Percentiles rank a stretch among this genome's conserved stretches.
Evolutionary conservation across 2,797 vertebrate species (phyloP).

Genomic region (Alectoris magna): DNA sequence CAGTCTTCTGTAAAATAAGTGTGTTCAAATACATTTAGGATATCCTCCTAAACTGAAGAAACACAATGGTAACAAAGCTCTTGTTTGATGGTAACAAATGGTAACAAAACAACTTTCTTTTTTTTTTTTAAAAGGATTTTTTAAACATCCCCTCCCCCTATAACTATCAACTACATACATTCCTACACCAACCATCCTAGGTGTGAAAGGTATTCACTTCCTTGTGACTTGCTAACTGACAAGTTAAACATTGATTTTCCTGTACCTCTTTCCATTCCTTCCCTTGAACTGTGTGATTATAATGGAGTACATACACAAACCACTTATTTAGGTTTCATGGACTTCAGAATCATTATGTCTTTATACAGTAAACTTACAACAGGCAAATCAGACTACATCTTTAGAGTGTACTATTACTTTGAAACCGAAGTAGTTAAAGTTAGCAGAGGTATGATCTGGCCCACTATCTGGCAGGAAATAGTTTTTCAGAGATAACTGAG

Average conservation of each 20-base stretch:
- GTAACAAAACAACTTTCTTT: neutral
- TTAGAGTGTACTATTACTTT: neutral
- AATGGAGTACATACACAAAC: conserved; percentile 27
- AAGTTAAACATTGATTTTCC: conserved; percentile 83
- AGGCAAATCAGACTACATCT: neutral
- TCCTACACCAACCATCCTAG: neutral
- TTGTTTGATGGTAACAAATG: too few species aligned
- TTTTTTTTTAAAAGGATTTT: neutral
- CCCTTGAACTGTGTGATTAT: conserved; percentile 31
- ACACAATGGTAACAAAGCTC: neutral
- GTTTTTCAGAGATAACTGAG: conserved; percentile 38
- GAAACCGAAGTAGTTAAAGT: conserved; percentile 5
- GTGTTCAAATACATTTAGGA: neutral
- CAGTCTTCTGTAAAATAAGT: neutral
- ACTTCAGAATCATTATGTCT: conserved; percentile 36
- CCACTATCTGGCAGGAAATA: conserved; percentile 48
- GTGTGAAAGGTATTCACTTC: conserved; percentile 42
- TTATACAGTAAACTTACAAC: neutral
- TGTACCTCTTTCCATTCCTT: conserved; percentile 67
- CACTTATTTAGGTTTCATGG: conserved; percentile 37
- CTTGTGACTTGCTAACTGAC: conserved; percentile 76
- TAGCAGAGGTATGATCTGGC: conserved; percentile 10
- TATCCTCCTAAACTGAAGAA: neutral
- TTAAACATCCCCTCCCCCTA: accelerated
- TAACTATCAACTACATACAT: neutral